Evolutionary conservation across 1,140 invertebrate genomes (phyloP), one percentile per base, ranked within the genome.

Genomic region (Diploscapter pachys): DNA sequence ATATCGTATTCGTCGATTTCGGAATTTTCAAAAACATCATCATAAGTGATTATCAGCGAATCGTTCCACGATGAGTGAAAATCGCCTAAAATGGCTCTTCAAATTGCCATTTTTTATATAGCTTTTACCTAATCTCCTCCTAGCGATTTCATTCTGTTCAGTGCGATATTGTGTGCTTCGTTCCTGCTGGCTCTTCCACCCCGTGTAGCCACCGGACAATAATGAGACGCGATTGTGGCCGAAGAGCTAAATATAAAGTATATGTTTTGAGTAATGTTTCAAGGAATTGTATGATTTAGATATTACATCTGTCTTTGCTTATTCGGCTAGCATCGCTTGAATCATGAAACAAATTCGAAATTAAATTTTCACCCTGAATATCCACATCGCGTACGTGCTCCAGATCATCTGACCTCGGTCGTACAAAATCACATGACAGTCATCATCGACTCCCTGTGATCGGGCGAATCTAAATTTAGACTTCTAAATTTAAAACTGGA

Each of bases 361-460:
- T 56, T 49, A 63, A 81, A 70, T 9, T 9, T 52, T 67, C 53
- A 85, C 82, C 62, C 80, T 80, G 69, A 85, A 84, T 48, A 85
- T 82, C 83, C 83, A 85, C 56, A 77, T 78, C 48, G 82, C 83
- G 53, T 85, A 85, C 4, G 82, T 74, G 49, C 82, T 71, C 80
- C 80, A 85, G 63, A 85, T 74, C 11, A 72, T 69, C 64, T 85
- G 78, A 48, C 82, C 80, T 68, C 75, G 73, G 68, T 85, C 82
- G 66, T 85, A 85, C 5, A 85, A 51, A 59, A 85, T 65, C 9
- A 85, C 73, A 61, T 81, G 78, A 50, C 83, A 85, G 63, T 82
- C 81, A 9, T 63, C 31, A 74, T 85, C 83, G 13, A 85, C 79
- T 64, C 82, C 84, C 6, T 81, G 75, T 62, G 81, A 82, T 59